Evolutionary conservation across 2,113 vertebrate genomes (phyloP), one percentile per base, ranked within the genome.

Genomic region (Toxotes jaculatrix): DNA sequence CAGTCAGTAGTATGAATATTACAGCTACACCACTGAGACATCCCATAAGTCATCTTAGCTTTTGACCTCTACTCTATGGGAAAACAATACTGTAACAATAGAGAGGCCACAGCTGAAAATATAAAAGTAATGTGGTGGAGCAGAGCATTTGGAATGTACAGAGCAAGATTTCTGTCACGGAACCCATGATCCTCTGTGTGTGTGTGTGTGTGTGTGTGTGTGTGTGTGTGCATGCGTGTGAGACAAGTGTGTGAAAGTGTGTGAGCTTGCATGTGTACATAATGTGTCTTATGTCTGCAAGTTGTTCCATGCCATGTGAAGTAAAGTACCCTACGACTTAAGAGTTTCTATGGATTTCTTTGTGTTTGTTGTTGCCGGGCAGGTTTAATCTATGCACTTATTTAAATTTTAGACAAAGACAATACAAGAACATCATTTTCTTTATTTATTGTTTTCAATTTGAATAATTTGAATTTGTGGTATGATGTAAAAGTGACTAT

Each of bases 11-110:
- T 59, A 69, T 69, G 82, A 84, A 80, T 83, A 80, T 86, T 62
- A 68, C 51, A 88, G 81, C 74, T 59, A 17, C 81, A 85, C 89
- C 79, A 74, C 77, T 32, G 84, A 82, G 83, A 62, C 64, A 76
- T 73, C 88, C 88, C 77, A 34, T 74, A 86, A 79, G 87, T 89
- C 83, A 75, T 92, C 78, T 90, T 88, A 90, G 84, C 90, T 79
- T 90, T 72, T 92, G 88, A 91, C 91, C 90, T 87, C 60, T 14
- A 34, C 79, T 38, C 43, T 71, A 81, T 87, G 79, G 85, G 84
- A 89, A 92, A 89, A 89, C 64, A 84, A 77, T 80, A 62, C 42
- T 79, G 72, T 62, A 78, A 86, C 67, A 86, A 81, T 67, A 80
- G 56, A 77, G 38, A 8, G 40, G 53, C 55, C 53, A 19, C 79